These are phyloP conservation scores for Fissipunctia ypsillon DNA, from an alignment of 2,888 invertebrate species.

Conservation along the genomic window DNA sequence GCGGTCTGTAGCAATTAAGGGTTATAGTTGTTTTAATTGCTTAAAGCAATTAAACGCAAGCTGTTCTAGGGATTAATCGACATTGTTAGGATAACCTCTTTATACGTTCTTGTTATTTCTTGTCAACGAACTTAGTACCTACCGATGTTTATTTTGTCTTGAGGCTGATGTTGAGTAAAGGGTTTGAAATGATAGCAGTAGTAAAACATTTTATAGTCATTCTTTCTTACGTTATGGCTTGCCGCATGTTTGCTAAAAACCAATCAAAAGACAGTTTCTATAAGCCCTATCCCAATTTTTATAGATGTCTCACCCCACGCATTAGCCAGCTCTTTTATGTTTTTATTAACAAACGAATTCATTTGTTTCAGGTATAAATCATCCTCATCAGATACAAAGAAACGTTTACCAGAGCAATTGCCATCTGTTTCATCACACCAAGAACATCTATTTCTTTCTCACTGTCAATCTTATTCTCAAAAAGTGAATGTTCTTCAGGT, in stretches of 20 bases:
- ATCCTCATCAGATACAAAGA: conserved; percentile 17
- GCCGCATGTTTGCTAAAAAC: conserved; percentile 8
- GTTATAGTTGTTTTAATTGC: conserved; percentile 57
- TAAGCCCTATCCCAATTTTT: conserved; percentile 1
- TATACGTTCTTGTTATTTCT: conserved; percentile 36
- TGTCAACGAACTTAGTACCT: conserved; percentile 7
- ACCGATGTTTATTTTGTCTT: conserved; percentile 5
- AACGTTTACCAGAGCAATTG: neutral
- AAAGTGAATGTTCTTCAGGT: conserved; percentile 23
- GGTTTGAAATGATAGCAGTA: conserved; percentile 1
- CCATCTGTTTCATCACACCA: conserved; percentile 5
- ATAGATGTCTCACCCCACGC: conserved; percentile 1
- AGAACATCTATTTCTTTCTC: conserved; percentile 8
- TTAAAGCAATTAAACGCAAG: conserved; percentile 50
- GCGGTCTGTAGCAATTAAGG: conserved; percentile 45
- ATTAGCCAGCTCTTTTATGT: neutral
- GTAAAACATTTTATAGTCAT: conserved; percentile 29
- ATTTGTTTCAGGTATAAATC: conserved; percentile 55
- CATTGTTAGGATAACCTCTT: conserved; percentile 30
- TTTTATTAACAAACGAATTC: conserved; percentile 31
- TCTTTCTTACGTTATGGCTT: conserved; percentile 24
- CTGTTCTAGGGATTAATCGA: conserved; percentile 40
- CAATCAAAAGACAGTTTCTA: conserved; percentile 10
- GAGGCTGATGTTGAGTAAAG: conserved; percentile 7
- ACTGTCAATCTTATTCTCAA: conserved; percentile 1